Evolutionary conservation across 2,888 invertebrate genomes (phyloP).

Genomic region (Agelastica alni): DNA sequence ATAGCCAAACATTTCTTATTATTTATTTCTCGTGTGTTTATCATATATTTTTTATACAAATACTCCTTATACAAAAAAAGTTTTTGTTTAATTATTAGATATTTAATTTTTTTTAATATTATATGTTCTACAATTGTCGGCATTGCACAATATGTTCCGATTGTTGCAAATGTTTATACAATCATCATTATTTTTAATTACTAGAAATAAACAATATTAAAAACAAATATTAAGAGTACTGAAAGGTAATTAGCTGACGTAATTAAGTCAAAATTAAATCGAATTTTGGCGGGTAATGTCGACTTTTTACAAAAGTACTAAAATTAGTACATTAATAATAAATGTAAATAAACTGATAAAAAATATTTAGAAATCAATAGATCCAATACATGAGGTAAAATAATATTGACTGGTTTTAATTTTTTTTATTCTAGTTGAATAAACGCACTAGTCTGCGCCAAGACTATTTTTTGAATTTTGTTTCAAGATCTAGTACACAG

Average conservation of each 20-base stretch:
- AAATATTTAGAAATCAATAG: constrained; percentile 38
- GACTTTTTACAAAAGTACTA: too few relatives aligned
- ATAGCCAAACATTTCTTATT: background rate
- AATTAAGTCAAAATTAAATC: constrained; percentile 18
- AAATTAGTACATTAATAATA: too few relatives aligned
- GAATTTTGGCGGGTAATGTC: constrained; percentile 1
- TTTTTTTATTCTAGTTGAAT: constrained; percentile 3
- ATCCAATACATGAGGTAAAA: constrained; percentile 40
- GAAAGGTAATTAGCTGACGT: constrained; percentile 18
- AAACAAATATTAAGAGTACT: constrained; percentile 6
- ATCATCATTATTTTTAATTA: constrained; percentile 4
- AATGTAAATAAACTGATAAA: constrained; percentile 19
- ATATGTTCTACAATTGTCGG: background rate
- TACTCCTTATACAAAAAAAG: too few relatives aligned
- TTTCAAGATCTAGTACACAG: too few relatives aligned
- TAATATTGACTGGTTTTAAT: constrained; percentile 36
- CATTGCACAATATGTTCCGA: constrained; percentile 1
- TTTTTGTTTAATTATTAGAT: too few relatives aligned
- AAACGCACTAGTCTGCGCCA: constrained; percentile 1
- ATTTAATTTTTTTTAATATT: background rate
- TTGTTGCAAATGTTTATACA: constrained; percentile 3
- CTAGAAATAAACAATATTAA: constrained; percentile 12
- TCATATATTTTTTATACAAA: background rate
- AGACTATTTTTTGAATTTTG: background rate
- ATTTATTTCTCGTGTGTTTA: background rate